A percentile compares a stretch with the other conserved stretches of the same genome.
These are phyloP conservation scores for Steinernema scapterisci DNA, from an alignment of 2,888 invertebrate species.

Conservation along the genomic window DNA sequence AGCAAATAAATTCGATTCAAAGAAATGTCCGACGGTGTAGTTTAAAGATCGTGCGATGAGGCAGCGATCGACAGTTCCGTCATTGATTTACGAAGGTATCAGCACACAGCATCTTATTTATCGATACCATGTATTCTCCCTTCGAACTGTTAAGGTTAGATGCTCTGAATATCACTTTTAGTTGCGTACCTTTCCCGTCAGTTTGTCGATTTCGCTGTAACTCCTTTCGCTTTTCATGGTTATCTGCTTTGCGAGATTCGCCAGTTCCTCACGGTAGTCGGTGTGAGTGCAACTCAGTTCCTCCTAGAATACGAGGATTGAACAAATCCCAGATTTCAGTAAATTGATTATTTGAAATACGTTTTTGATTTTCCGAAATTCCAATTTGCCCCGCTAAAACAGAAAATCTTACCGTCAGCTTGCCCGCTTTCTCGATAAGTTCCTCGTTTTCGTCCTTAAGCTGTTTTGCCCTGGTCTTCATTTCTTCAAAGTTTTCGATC, in stretches of 20 bases:
- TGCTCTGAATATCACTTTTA: background rate
- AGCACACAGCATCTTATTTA: background rate
- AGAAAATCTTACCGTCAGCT: conserved; percentile 38
- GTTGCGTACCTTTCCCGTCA: background rate
- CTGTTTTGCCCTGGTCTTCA: background rate
- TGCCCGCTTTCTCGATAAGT: conserved; percentile 37
- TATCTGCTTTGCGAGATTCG: conserved; percentile 39
- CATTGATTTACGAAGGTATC: conserved; percentile 12
- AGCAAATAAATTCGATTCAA: background rate
- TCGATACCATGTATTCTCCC: background rate
- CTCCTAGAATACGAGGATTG: conserved; percentile 36
- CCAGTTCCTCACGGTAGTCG: conserved; percentile 49
- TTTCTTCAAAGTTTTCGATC: background rate
- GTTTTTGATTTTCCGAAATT: background rate
- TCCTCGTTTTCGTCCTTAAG: conserved; percentile 38
- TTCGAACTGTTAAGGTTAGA: no score
- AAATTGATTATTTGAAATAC: no score
- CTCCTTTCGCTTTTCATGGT: background rate
- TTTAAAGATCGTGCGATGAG: background rate
- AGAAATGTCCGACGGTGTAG: conserved; percentile 18
- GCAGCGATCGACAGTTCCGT: background rate
- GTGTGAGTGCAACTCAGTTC: conserved; percentile 51
- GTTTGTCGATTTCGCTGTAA: background rate
- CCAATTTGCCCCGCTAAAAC: background rate
- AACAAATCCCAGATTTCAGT: background rate